These are phyloP conservation scores for Ophioderma brevispina DNA, from an alignment of 35 echinoderm and acorn worm species.

Conservation along the genomic window DNA sequence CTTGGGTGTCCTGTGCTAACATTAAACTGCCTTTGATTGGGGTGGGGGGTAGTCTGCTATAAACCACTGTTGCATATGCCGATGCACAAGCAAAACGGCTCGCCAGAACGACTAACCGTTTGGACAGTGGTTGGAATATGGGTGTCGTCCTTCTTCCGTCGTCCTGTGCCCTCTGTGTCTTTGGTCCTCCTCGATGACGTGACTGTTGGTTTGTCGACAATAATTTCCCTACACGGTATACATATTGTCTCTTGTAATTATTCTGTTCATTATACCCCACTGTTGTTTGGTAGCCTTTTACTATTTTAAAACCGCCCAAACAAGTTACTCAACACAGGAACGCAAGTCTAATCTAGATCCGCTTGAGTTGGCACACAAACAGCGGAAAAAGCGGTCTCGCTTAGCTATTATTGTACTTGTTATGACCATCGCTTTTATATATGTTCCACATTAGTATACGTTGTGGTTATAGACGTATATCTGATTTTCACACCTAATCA, in stretches of 20 bases:
- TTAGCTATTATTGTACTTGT: not conserved
- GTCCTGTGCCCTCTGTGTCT: not conserved
- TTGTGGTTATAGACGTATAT: not conserved
- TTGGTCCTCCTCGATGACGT: not conserved
- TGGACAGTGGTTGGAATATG: not conserved
- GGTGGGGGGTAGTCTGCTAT: constrained; percentile 1
- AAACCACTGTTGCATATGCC: constrained; percentile 7
- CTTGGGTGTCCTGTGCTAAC: not conserved
- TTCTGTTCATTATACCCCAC: not conserved
- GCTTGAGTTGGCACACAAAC: not conserved
- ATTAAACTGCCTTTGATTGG: constrained; percentile 10
- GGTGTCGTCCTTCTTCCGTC: not conserved
- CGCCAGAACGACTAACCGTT: not conserved
- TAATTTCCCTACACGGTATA: not conserved
- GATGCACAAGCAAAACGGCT: not conserved
- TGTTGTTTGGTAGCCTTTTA: not conserved
- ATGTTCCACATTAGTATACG: not conserved
- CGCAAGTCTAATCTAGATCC: not conserved
- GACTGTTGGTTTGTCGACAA: not conserved
- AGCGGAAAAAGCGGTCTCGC: constrained; percentile 7
- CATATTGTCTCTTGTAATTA: not conserved
- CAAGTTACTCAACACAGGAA: not conserved
- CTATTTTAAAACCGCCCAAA: not conserved
- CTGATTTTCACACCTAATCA: fast-evolving
- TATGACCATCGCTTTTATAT: constrained; percentile 2